These are phyloP conservation scores for Semaprochilodus insignis DNA, from an alignment of 2,797 vertebrate genomes.

Conservation along the genomic window DNA sequence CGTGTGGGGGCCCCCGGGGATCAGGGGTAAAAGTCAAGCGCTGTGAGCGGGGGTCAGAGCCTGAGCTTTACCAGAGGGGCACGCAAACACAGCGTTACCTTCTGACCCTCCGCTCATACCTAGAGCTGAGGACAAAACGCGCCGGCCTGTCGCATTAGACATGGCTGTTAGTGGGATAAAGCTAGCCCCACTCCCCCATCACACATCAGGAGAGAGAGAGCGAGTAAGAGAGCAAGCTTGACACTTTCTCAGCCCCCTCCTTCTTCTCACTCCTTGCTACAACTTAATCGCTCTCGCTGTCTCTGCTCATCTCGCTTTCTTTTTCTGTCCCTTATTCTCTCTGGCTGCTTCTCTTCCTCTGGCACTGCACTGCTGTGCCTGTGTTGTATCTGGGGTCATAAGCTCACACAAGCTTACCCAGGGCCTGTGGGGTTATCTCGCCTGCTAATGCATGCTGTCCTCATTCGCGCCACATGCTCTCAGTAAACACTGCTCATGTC, in stretches of 20 bases:
- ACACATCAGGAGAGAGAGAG: constrained; percentile 13
- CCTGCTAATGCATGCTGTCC: not conserved
- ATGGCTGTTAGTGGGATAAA: constrained; percentile 92
- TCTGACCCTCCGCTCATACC: constrained; percentile 94
- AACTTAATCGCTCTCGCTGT: constrained; percentile 31
- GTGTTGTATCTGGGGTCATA: not conserved
- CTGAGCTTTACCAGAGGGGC: constrained; percentile 92
- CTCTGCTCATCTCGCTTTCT: not conserved
- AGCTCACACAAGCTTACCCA: not conserved
- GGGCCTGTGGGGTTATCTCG: not conserved
- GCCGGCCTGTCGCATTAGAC: constrained; percentile 84
- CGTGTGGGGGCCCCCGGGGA: constrained; percentile 79
- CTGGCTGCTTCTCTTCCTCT: not conserved
- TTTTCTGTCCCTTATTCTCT: not conserved
- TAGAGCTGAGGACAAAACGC: constrained; percentile 86
- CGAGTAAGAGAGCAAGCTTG: not conserved
- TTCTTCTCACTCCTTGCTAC: not conserved
- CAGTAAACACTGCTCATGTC: not conserved
- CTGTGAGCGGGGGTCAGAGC: constrained; percentile 86
- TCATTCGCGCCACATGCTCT: not conserved
- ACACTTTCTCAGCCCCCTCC: not conserved
- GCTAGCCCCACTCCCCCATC: constrained; percentile 59
- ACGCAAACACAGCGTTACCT: constrained; percentile 96
- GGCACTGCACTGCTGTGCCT: not conserved
- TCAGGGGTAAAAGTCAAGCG: constrained; percentile 84